phyloP scores from a whole-genome alignment of 1,140 invertebrate genomes.

The Pseudomyrmex concolor region DNA sequence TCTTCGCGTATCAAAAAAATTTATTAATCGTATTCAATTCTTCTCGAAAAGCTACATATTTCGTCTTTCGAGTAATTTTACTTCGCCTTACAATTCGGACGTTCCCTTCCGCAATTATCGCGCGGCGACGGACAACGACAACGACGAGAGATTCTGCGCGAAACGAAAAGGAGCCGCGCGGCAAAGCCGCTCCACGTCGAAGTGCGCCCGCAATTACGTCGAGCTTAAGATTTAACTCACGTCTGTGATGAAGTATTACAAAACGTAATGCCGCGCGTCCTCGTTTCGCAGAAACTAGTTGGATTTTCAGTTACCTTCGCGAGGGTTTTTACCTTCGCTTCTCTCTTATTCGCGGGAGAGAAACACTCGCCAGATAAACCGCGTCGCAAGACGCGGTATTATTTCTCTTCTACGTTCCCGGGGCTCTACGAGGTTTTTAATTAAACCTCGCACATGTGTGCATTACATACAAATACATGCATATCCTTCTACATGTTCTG shows the following conservation, averaged over 20 bases:
- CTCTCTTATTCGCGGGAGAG: background rate
- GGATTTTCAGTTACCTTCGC: background rate
- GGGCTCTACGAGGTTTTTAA: too few species aligned
- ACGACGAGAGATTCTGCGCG: background rate
- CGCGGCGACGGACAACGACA: background rate
- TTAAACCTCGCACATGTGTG: too few species aligned
- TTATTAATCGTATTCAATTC: too few species aligned
- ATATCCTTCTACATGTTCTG: too few species aligned
- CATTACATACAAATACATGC: too few species aligned
- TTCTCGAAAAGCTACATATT: too few species aligned
- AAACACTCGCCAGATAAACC: background rate
- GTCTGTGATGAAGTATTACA: background rate
- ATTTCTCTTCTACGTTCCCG: too few species aligned
- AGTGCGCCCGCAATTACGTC: conserved; percentile 13
- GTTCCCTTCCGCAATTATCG: background rate
- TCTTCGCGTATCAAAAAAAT: too few species aligned
- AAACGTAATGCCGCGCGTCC: background rate
- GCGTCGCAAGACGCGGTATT: background rate
- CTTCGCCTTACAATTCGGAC: too few species aligned
- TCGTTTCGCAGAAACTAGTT: conserved; percentile 3
- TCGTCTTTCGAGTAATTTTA: too few species aligned
- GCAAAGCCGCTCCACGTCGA: background rate
- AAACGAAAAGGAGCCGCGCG: conserved; percentile 9
- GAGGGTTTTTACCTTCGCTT: background rate
- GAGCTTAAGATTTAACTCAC: conserved; percentile 31